Evolutionary conservation across 2,113 vertebrate species (phyloP).

Genomic region (Neomonachus schauinslandi): DNA sequence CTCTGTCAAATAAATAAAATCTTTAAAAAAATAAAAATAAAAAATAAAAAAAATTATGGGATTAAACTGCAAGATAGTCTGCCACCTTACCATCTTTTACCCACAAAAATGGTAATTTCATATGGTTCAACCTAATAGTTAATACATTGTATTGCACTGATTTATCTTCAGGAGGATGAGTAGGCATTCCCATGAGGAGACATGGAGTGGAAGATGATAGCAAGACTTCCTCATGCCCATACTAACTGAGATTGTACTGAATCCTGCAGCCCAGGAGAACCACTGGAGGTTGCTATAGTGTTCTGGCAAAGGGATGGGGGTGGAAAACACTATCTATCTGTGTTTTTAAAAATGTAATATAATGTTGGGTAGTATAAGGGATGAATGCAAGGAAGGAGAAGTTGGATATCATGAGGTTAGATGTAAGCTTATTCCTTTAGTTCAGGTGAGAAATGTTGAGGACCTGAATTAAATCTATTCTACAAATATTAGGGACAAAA

Average conservation of each 20-base stretch:
- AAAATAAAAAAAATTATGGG: background rate
- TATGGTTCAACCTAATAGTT: background rate
- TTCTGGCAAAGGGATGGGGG: background rate
- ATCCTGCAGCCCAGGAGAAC: background rate
- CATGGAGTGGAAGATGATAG: background rate
- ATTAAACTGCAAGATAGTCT: background rate
- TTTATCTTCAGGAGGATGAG: background rate
- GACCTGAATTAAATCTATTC: background rate
- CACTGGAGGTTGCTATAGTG: background rate
- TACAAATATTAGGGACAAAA: conserved; percentile 2
- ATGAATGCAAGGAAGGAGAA: background rate
- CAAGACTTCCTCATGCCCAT: background rate
- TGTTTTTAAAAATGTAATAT: background rate
- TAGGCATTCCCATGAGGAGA: background rate
- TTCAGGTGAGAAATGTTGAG: background rate
- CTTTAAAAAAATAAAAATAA: no score
- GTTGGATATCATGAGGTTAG: background rate
- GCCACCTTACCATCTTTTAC: background rate
- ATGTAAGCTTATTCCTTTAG: background rate
- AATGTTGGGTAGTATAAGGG: background rate
- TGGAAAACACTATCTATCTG: background rate
- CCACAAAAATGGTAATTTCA: background rate
- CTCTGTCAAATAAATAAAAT: no score
- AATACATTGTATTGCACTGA: background rate
- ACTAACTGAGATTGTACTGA: background rate